Conservation (phyloP, 1,140 invertebrate species). For the Popillia japonica region DNA sequence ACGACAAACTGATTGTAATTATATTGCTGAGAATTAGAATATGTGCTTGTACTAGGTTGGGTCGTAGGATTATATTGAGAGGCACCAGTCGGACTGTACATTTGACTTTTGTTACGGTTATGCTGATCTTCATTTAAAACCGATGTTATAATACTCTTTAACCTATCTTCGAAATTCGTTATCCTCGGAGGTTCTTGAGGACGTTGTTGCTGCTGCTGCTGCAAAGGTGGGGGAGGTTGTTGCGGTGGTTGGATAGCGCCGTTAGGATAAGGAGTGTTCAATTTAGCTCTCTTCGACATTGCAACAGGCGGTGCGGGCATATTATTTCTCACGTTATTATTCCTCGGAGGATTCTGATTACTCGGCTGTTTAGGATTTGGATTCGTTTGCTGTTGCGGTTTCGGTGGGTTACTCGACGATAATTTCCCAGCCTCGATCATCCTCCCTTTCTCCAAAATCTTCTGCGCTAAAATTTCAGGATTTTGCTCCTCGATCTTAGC, state of each 20-base stretch:
- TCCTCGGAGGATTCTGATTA: no score
- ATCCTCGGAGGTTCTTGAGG: conserved; percentile 81
- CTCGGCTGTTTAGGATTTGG: conserved; percentile 15
- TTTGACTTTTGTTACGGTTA: conserved; percentile 49
- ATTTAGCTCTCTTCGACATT: conserved; percentile 44
- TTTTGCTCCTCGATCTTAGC: conserved; percentile 92
- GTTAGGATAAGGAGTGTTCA: conserved; percentile 23
- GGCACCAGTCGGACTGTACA: conserved; percentile 20
- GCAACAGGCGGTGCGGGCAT: conserved; percentile 54
- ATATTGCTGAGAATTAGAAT: conserved; percentile 24
- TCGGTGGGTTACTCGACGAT: conserved; percentile 47
- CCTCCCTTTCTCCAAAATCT: conserved; percentile 86
- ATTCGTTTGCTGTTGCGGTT: conserved; percentile 39
- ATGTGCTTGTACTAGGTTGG: not conserved
- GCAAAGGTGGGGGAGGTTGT: conserved; percentile 41
- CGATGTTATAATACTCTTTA: conserved; percentile 91
- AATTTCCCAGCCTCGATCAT: conserved; percentile 85
- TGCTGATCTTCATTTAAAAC: conserved; percentile 85
- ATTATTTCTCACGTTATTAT: conserved; percentile 49
- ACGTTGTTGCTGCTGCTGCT: conserved; percentile 41
- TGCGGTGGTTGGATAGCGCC: not conserved
- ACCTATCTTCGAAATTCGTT: conserved; percentile 88
- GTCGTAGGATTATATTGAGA: conserved; percentile 25
- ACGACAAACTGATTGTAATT: conserved; percentile 34
- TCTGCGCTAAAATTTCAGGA: conserved; percentile 87